These are phyloP conservation scores for Corythaeola cristata DNA, from an alignment of 2,113 vertebrate species.

Conservation along the genomic window DNA sequence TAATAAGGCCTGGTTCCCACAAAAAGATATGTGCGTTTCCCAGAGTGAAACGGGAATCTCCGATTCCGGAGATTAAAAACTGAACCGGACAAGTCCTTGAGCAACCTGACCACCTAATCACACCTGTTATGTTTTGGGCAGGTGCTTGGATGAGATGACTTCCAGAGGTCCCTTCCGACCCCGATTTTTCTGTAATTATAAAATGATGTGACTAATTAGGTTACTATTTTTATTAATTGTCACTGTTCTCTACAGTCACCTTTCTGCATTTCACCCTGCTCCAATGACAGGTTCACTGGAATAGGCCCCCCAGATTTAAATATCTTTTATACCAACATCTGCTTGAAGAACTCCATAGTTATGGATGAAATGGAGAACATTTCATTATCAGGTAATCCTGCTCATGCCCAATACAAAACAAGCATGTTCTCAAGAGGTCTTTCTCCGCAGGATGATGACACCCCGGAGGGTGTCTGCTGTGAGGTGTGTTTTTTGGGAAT, in stretches of 20 bases:
- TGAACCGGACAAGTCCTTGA: background rate
- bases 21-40: background rate
- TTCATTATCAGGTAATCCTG: background rate
- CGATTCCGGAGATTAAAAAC: background rate
- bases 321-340: background rate
- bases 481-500: background rate
- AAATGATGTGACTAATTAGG: background rate
- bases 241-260: background rate
- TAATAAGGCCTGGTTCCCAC: background rate
- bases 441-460: background rate
- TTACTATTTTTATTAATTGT: background rate
- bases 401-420: background rate
- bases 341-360: background rate
- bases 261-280: background rate
- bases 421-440: background rate
- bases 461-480: background rate
- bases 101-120: background rate
- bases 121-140: background rate
- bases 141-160: background rate
- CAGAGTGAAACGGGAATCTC: background rate
- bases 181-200: background rate
- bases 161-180: background rate
- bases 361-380: background rate
- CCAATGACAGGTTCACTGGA: background rate
- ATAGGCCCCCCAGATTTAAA: background rate